Percentiles rank a stretch among this genome's conserved stretches.
These are phyloP conservation scores for Smutsia gigantea DNA, from an alignment of 2,797 vertebrate genomes.

Conservation along the genomic window DNA sequence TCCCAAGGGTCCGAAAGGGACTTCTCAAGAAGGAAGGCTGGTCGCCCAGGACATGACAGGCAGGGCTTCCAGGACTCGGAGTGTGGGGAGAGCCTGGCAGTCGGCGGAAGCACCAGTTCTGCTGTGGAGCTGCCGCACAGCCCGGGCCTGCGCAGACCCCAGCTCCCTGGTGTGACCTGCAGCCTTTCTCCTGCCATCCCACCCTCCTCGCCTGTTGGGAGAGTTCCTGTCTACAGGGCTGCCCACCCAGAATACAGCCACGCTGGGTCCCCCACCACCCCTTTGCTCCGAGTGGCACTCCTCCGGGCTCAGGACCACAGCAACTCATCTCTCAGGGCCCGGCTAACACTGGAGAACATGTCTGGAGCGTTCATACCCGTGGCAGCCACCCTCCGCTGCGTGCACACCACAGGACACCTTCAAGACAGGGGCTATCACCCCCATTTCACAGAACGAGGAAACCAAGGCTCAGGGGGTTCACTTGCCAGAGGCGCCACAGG, in stretches of 20 bases:
- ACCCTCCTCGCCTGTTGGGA: not conserved
- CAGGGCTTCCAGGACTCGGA: not conserved
- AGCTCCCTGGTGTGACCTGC: not conserved
- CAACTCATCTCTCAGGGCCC: no score
- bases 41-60: not conserved
- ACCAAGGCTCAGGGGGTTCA: not conserved
- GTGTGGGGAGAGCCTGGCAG: not conserved
- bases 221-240: not conserved
- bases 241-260: not conserved
- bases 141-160: not conserved
- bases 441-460: not conserved
- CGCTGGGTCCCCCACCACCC: not conserved
- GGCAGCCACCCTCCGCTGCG: not conserved
- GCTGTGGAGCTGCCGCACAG: not conserved
- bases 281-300: not conserved
- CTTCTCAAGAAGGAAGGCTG: not conserved
- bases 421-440: not conserved
- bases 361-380: not conserved
- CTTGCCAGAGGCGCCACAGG: not conserved
- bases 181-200: not conserved
- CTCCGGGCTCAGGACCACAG: not conserved
- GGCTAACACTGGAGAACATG: not conserved
- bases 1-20: not conserved
- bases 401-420: not conserved
- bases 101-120: rapidly evolving